Evolutionary conservation across 2,113 vertebrate genomes (phyloP).

Genomic region (Dromiciops gliroides): DNA sequence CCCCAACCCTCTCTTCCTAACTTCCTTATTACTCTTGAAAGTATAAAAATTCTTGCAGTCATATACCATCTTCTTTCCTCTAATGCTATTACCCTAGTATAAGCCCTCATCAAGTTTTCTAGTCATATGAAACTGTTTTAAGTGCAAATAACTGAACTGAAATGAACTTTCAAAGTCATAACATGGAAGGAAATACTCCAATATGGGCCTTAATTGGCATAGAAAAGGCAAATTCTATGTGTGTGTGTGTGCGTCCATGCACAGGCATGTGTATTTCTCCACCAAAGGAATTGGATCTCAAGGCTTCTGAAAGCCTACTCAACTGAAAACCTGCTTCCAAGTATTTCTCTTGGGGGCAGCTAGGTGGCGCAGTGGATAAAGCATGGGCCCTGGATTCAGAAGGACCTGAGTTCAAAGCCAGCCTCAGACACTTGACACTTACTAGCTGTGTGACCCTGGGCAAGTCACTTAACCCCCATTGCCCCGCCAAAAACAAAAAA

Average conservation of each 20-base stretch:
- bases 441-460: too few species aligned
- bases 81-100: neutral
- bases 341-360: neutral
- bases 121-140: constrained; percentile 37
- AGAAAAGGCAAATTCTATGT: constrained; percentile 8
- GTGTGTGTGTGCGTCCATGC: too few species aligned
- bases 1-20: neutral
- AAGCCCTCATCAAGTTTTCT: neutral
- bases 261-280: neutral
- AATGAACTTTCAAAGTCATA: constrained; percentile 11
- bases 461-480: too few species aligned
- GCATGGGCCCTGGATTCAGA: too few species aligned
- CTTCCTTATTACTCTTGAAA: neutral
- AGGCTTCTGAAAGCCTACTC: neutral
- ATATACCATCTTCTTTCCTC: neutral
- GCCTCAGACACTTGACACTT: too few species aligned
- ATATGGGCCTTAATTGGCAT: neutral
- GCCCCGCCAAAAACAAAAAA: too few species aligned
- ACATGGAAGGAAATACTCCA: neutral
- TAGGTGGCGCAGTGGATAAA: too few species aligned
- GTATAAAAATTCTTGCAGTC: neutral
- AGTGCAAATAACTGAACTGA: constrained; percentile 32
- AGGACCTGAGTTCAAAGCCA: too few species aligned
- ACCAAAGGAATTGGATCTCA: neutral
- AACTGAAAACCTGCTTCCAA: constrained; percentile 4